These are phyloP conservation scores for Sinopyrophorus schimmeli DNA, from an alignment of 2,888 invertebrate genomes.

Conservation along the genomic window DNA sequence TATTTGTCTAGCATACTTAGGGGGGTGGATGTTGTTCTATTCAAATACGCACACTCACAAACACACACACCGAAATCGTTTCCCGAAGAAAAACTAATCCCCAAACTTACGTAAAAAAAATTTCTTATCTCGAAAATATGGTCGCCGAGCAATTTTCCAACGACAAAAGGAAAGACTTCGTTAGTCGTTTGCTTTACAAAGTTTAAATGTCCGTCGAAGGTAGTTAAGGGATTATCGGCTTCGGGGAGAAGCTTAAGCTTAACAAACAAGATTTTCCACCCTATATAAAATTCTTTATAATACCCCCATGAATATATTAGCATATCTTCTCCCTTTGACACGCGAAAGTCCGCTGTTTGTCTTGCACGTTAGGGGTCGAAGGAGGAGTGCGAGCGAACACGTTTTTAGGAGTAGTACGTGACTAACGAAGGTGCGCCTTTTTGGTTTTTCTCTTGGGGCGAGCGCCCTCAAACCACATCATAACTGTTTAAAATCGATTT, in stretches of 20 bases:
- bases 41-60: too few species aligned
- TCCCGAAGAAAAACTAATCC: too few species aligned
- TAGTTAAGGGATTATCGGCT: slow-evolving; percentile 27
- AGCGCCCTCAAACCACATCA: too few species aligned
- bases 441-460: too few species aligned
- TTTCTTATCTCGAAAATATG: too few species aligned
- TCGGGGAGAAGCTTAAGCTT: slow-evolving; percentile 20
- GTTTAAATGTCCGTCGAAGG: slow-evolving; percentile 19
- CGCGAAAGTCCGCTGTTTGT: neutral
- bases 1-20: too few species aligned
- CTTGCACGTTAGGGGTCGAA: neutral
- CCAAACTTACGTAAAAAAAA: too few species aligned
- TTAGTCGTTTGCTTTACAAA: slow-evolving; percentile 9
- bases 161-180: neutral
- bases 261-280: slow-evolving; percentile 25
- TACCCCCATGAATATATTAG: slow-evolving; percentile 23
- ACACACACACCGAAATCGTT: too few species aligned
- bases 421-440: slow-evolving; percentile 6
- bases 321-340: slow-evolving; percentile 23
- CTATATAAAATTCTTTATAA: slow-evolving; percentile 15
- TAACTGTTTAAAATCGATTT: too few species aligned
- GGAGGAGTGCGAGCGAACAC: slow-evolving; percentile 1
- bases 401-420: slow-evolving; percentile 16
- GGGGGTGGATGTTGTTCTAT: too few species aligned
- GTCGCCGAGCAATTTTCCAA: slow-evolving; percentile 6